Evolutionary conservation across 2,797 vertebrate genomes (phyloP).

Genomic region (Ceryle rudis): DNA sequence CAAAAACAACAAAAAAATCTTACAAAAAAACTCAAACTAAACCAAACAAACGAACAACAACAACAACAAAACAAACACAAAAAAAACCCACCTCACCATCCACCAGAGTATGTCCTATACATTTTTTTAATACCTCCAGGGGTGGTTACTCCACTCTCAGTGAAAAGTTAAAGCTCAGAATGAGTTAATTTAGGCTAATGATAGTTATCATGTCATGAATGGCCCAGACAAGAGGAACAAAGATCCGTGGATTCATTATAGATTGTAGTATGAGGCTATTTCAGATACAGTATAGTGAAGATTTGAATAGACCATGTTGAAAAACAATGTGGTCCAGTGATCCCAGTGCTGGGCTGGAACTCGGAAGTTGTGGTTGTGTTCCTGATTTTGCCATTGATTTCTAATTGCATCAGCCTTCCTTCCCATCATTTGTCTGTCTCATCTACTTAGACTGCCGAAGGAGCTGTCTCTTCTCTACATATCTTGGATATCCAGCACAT

Average conservation of each 20-base stretch:
- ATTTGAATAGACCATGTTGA: neutral
- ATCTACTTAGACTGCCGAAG: neutral
- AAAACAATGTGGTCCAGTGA: neutral
- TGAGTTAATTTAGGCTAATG: neutral
- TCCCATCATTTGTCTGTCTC: neutral
- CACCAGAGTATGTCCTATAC: no score
- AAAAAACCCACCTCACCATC: no score
- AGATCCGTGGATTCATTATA: neutral
- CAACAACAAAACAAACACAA: no score
- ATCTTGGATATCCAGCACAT: neutral
- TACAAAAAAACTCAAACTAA: no score
- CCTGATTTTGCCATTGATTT: neutral
- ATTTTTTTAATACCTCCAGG: no score
- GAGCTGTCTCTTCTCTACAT: neutral
- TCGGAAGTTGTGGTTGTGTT: neutral
- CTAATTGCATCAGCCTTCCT: neutral
- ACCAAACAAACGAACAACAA: no score
- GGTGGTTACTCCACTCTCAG: neutral
- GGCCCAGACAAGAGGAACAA: neutral
- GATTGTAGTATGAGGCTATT: neutral
- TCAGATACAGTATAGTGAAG: neutral
- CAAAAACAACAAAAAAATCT: no score
- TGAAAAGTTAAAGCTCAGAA: neutral
- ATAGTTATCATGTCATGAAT: accelerated
- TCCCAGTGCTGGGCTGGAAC: neutral